A percentile compares a stretch with the other conserved stretches of the same genome.
Evolutionary conservation across 2,888 invertebrate genomes (phyloP).

Genomic region (Stenchaetothrips biformis): DNA sequence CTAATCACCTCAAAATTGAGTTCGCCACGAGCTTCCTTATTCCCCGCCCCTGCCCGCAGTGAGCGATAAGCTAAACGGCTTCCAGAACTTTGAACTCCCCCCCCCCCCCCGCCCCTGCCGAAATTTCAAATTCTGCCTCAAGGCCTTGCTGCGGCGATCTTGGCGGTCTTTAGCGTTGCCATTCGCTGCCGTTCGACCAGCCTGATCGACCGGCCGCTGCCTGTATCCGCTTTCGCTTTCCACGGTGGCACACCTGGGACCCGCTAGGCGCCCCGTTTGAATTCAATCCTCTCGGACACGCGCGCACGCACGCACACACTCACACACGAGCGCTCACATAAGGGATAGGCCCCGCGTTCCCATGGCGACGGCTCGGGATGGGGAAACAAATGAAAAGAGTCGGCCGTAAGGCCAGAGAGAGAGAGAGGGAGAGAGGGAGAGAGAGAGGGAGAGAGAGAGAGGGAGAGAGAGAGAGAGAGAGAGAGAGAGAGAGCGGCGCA

Average conservation of each 20-base stretch:
- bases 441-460: background rate
- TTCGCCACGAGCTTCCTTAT: background rate
- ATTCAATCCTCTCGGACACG: background rate
- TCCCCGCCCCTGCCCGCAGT: background rate
- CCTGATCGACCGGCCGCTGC: too few species aligned
- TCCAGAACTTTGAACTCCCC: too few species aligned
- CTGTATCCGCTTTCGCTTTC: too few species aligned
- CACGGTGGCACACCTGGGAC: too few species aligned
- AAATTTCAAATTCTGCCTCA: background rate
- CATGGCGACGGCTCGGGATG: background rate
- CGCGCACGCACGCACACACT: constrained; percentile 18
- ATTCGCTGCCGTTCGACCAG: too few species aligned
- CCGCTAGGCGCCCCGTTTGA: background rate
- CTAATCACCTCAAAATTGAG: background rate
- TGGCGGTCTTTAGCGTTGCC: too few species aligned
- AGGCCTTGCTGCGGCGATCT: too few species aligned
- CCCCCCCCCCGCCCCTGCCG: background rate
- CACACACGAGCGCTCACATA: constrained; percentile 3
- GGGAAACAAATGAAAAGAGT: constrained; percentile 15
- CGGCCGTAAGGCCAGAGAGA: background rate
- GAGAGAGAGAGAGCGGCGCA: background rate
- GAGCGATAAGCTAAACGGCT: too few species aligned
- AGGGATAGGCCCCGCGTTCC: background rate
- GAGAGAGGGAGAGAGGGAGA: background rate
- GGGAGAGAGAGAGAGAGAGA: background rate